A percentile compares a stretch with the other conserved stretches of the same genome.
These are phyloP conservation scores for Clamator glandarius DNA, from an alignment of 2,797 vertebrate species.

Conservation along the genomic window DNA sequence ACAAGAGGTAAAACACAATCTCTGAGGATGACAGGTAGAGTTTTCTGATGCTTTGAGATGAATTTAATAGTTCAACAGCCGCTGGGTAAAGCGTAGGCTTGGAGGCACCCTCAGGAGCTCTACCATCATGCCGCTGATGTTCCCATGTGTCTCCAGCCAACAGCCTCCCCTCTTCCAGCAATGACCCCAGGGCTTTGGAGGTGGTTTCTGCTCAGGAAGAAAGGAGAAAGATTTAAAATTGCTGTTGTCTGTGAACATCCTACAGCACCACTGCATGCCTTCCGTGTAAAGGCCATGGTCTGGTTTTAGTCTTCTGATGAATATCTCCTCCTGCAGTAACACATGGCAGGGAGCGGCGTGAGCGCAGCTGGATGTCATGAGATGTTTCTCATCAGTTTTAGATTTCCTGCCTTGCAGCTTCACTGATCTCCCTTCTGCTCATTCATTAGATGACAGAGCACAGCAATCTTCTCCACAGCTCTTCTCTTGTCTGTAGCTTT, in stretches of 20 bases:
- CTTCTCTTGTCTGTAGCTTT: background rate
- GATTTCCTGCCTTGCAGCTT: background rate
- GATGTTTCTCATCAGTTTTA: background rate
- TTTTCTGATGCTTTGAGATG: background rate
- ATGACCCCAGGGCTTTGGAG: accelerated
- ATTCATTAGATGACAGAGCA: background rate
- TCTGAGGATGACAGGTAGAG: background rate
- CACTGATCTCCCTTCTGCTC: background rate
- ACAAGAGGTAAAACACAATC: background rate
- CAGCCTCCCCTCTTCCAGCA: background rate
- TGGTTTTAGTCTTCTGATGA: background rate
- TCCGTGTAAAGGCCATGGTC: background rate
- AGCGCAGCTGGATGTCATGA: accelerated
- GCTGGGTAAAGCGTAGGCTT: background rate
- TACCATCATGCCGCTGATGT: accelerated
- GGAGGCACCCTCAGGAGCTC: background rate
- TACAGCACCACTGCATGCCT: background rate
- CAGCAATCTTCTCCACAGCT: background rate
- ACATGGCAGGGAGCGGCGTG: accelerated
- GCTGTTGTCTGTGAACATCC: background rate
- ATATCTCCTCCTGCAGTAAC: background rate
- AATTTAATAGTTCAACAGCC: background rate
- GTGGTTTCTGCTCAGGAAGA: background rate
- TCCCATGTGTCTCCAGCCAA: background rate
- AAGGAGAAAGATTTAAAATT: background rate